A percentile compares a stretch with the other conserved stretches of the same genome.
These are phyloP conservation scores for Idaea dimidiata DNA, from an alignment of 2,888 invertebrate genomes.

Conservation along the genomic window DNA sequence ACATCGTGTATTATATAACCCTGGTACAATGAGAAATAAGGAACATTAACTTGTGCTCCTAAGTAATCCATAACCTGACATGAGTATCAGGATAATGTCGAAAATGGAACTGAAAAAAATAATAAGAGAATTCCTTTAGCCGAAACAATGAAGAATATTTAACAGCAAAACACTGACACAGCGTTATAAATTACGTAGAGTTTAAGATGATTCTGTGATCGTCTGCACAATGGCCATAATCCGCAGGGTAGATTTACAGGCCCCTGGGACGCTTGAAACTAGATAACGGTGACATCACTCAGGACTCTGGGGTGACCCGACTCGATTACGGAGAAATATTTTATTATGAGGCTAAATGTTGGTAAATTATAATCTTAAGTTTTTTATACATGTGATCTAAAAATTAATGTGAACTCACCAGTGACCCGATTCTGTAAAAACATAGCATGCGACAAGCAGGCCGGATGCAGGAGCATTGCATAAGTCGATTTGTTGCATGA, in stretches of 20 bases:
- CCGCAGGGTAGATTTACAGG: slow-evolving; percentile 11
- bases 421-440: no score
- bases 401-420: no score
- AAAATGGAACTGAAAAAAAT: not conserved
- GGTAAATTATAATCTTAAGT: no score
- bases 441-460: no score
- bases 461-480: no score
- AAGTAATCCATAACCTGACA: not conserved
- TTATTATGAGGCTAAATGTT: no score
- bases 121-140: no score
- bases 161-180: no score
- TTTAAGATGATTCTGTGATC: slow-evolving; percentile 12
- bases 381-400: no score
- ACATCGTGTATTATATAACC: not conserved
- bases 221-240: slow-evolving; percentile 2
- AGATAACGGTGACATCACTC: slow-evolving; percentile 11
- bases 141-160: no score
- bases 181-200: slow-evolving; percentile 13
- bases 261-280: slow-evolving; percentile 11
- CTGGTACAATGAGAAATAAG: not conserved
- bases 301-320: not conserved
- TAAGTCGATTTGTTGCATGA: no score
- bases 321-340: not conserved
- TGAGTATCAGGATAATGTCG: slow-evolving; percentile 1
- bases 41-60: not conserved